A percentile compares a stretch with the other conserved stretches of the same genome.
Conservation (phyloP, 2,113 vertebrate species). For the Pituophis catenifer region DNA sequence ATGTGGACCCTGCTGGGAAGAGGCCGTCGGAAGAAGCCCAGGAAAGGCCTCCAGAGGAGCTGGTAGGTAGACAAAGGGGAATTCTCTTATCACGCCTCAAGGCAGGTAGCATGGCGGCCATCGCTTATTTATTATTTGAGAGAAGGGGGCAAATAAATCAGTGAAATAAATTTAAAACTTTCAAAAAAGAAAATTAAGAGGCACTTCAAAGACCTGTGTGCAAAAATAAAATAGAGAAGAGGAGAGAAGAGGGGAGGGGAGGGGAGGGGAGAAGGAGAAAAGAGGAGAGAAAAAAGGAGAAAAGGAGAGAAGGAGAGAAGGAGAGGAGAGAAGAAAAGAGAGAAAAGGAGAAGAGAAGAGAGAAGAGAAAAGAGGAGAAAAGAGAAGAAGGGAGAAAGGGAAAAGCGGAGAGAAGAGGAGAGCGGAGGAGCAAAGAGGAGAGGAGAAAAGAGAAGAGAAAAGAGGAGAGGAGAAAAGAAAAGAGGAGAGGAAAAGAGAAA, state of each 20-base stretch:
- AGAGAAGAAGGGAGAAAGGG: no score
- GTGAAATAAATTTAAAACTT: not conserved
- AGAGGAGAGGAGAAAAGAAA: no score
- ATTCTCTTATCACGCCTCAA: rapidly evolving
- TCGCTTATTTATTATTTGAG: not conserved
- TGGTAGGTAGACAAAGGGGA: not conserved
- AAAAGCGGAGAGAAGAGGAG: no score
- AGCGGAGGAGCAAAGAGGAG: no score
- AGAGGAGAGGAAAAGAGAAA: rapidly evolving
- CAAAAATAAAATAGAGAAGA: not conserved
- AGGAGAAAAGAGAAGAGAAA: no score
- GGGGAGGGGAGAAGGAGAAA: no score
- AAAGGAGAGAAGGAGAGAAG: rapidly evolving
- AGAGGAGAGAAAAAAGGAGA: no score
- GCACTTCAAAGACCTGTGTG: not conserved
- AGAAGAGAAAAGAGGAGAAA: no score
- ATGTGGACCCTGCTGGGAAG: not conserved
- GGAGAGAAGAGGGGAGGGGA: rapidly evolving
- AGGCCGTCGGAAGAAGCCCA: not conserved
- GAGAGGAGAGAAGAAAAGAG: rapidly evolving
- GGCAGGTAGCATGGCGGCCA: not conserved
- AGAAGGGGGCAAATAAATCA: not conserved
- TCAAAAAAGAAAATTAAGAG: not conserved
- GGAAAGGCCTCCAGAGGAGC: not conserved
- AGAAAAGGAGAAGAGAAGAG: rapidly evolving